phyloP scores from a whole-genome alignment of 2,113 vertebrate genomes.

The Lichenostomus cassidix region DNA sequence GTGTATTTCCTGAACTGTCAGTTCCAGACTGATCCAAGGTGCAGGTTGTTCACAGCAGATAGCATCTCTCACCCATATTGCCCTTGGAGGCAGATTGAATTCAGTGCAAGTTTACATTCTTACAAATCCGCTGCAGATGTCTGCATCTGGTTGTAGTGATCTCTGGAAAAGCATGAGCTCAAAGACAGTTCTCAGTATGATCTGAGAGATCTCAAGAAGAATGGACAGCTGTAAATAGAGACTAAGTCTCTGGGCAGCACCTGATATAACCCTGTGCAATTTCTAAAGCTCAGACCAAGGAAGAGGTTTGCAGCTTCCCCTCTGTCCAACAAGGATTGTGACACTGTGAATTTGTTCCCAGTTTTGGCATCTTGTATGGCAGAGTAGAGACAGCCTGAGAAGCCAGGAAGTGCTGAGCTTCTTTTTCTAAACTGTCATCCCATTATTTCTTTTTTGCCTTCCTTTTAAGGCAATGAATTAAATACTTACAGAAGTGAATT shows the following conservation, averaged over 20 bases:
- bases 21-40: neutral
- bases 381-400: neutral
- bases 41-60: neutral
- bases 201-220: neutral
- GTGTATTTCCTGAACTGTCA: neutral
- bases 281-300: neutral
- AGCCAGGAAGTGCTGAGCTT: neutral
- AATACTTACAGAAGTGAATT: neutral
- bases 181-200: neutral
- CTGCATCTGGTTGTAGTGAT: neutral
- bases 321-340: neutral
- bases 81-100: neutral
- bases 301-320: neutral
- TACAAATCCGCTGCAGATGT: neutral
- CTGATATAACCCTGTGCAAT: neutral
- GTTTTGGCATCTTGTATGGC: neutral
- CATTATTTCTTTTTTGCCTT: neutral
- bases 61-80: neutral
- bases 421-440: neutral
- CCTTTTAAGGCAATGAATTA: neutral
- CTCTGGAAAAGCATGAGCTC: neutral
- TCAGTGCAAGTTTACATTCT: neutral
- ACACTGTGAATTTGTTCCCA: neutral
- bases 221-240: neutral
- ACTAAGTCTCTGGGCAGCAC: neutral